phyloP scores from a whole-genome alignment of 2,113 vertebrate genomes.

The Tetrax tetrax region DNA sequence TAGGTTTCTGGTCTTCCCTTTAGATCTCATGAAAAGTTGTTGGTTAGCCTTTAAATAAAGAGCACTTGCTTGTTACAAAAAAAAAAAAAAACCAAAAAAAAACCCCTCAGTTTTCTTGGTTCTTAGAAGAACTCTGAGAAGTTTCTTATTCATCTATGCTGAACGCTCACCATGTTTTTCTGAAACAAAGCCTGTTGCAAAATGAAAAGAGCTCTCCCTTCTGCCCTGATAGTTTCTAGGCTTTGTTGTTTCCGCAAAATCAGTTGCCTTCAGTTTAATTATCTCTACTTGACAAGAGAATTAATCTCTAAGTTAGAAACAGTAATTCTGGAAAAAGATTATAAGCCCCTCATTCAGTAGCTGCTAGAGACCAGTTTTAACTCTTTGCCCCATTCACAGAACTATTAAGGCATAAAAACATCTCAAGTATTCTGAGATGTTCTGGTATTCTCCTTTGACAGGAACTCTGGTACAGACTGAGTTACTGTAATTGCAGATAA shows the following conservation, averaged over 20 bases:
- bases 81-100: no score
- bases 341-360: not conserved
- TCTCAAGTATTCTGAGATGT: not conserved
- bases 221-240: not conserved
- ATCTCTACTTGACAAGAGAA: not conserved
- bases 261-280: not conserved
- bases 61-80: not conserved
- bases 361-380: not conserved
- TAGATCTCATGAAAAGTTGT: not conserved
- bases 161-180: not conserved
- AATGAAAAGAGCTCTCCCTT: not conserved
- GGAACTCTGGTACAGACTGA: not conserved
- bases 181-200: not conserved
- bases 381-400: not conserved
- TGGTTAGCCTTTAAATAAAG: not conserved
- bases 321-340: not conserved
- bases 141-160: not conserved
- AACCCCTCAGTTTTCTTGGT: not conserved
- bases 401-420: not conserved
- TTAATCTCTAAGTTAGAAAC: not conserved
- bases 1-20: not conserved
- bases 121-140: not conserved
- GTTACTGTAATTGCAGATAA: not conserved
- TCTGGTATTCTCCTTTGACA: not conserved
- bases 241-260: not conserved